Evolutionary conservation across 2,113 vertebrate genomes (phyloP).

Genomic region (Addax nasomaculatus): DNA sequence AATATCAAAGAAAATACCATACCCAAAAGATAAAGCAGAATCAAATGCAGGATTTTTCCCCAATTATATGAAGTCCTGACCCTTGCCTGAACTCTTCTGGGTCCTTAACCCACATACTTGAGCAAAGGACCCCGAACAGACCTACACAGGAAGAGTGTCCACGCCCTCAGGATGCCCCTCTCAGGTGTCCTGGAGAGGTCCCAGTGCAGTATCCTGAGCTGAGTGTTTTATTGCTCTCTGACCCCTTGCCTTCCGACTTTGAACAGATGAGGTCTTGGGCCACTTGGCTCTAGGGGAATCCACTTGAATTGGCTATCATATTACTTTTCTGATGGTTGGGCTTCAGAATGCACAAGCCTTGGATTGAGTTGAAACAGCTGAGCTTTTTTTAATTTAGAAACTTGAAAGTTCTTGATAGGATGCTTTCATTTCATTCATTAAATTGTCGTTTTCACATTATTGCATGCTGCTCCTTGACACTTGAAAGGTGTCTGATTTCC

Average conservation of each 20-base stretch:
- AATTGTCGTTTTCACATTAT: not conserved
- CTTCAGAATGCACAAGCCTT: not conserved
- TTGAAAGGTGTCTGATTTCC: not conserved
- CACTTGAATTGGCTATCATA: fast-evolving
- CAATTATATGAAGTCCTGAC: not conserved
- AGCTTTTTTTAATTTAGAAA: not conserved
- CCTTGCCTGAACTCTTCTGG: not conserved
- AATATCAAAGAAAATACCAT: slow-evolving; percentile 36
- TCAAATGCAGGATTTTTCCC: not conserved
- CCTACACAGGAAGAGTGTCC: not conserved
- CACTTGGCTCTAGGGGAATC: not conserved
- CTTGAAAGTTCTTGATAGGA: not conserved
- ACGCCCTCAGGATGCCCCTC: not conserved
- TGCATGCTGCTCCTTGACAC: not conserved
- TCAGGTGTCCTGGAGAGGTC: not conserved
- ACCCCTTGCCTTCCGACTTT: not conserved
- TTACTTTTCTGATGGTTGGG: not conserved
- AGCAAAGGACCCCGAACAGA: not conserved
- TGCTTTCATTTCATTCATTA: not conserved
- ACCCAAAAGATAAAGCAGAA: not conserved
- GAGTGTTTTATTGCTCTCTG: too few species aligned
- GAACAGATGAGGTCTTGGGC: not conserved
- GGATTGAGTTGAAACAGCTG: not conserved
- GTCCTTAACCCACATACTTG: not conserved
- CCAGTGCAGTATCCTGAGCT: not conserved